Evolutionary conservation across 2,888 invertebrate genomes (phyloP), one percentile per base, ranked within the genome.

Genomic region (Nemoura dubitans): DNA sequence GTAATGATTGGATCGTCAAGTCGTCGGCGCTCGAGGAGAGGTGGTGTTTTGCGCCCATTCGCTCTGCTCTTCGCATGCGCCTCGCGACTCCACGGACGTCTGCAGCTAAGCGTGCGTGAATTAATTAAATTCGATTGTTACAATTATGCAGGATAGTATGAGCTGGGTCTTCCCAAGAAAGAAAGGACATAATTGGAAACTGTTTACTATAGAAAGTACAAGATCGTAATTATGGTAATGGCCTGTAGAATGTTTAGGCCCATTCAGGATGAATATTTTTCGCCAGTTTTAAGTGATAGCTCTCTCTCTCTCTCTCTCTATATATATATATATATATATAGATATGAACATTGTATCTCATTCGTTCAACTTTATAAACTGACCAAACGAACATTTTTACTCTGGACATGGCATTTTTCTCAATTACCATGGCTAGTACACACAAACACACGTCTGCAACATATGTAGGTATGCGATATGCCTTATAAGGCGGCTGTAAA

Each of bases 1-100:
- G 59, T 76, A 84, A 59, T 84, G 59, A 59, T 84, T 84, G 84
- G 59, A 84, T 84, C 28, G 76, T 84, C 84, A 27, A 27, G 76
- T 59, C 59, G 36, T 83, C 21, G 36, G 10, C n/a, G n/a, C 3
- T 36, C 36, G 36, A 6, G 5, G 59, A 59, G 21, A 59, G 59
- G 59, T 59, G 59, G 59, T 59, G 59, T 59, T 59, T 59, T 21
- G 59, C 59, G 10, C 59, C 16, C 59, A 59, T 59, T 59, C 59
- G 59, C 59, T 59, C 16, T 21, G 59, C 59, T 59, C 59, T 10
- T 59, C 59, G 2, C 59, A 6, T 36, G 3, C 36, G 36, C 36
- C 36, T 10, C 10, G 36, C 36, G n/a, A n/a, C n/a, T 36, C 36
- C 10, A 6, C 10, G 3, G 10, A 3, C 16, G 59, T 21, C 59